These are phyloP conservation scores for Pelobates fuscus DNA, from an alignment of 2,113 vertebrate species.

Conservation along the genomic window DNA sequence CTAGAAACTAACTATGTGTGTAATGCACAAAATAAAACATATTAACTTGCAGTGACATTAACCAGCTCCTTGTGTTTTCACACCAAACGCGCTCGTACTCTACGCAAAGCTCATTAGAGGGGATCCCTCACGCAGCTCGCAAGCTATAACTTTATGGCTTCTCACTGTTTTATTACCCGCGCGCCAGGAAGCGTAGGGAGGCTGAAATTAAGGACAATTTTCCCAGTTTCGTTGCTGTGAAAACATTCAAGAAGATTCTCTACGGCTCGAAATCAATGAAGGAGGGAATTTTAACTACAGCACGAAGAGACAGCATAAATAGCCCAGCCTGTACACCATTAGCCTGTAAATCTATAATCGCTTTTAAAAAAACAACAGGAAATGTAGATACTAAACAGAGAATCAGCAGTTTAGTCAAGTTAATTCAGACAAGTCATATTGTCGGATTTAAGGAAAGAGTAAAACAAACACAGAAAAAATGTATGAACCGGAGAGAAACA, in stretches of 20 bases:
- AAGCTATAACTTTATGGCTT: conserved; percentile 27
- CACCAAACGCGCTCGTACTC: background rate
- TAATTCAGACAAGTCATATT: too few relatives aligned
- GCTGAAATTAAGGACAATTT: conserved; percentile 35
- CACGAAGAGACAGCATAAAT: background rate
- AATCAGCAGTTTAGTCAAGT: too few relatives aligned
- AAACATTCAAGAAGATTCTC: conserved; percentile 9
- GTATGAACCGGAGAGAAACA: too few relatives aligned
- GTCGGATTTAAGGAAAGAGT: too few relatives aligned
- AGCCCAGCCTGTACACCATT: background rate
- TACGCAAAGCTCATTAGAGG: conserved; percentile 17
- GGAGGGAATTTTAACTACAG: background rate
- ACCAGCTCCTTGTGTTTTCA: background rate
- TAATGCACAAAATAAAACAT: background rate
- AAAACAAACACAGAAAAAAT: too few relatives aligned
- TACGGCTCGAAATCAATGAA: conserved; percentile 10
- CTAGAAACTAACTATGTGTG: background rate
- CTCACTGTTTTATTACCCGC: conserved; percentile 44
- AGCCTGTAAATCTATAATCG: background rate
- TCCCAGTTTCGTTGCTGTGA: conserved; percentile 22
- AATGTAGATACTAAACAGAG: too few relatives aligned
- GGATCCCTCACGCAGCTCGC: conserved; percentile 29
- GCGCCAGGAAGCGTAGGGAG: conserved; percentile 9
- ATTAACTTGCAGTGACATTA: background rate
- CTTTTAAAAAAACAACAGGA: background rate